Conservation (phyloP, 2,888 invertebrate species). For the Lasioglossum oenotherae region DNA sequence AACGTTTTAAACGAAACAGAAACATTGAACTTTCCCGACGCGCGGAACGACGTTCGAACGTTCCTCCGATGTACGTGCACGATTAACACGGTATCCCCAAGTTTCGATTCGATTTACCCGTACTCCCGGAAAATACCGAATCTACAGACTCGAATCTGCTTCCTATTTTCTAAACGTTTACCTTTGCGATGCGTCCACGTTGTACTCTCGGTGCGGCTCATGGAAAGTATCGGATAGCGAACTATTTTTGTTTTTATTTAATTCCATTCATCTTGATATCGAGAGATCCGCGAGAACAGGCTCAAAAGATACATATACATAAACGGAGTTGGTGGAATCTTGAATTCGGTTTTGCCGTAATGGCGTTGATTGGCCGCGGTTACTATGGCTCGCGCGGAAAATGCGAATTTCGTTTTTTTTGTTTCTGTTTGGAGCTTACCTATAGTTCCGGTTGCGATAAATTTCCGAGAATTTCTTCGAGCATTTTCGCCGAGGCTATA, state of each 20-base stretch:
- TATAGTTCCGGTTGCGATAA: conserved; percentile 40
- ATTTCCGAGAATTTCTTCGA: conserved; percentile 22
- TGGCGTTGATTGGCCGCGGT: conserved; percentile 54
- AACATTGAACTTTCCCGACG: not conserved
- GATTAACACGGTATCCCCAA: not conserved
- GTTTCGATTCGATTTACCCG: not conserved
- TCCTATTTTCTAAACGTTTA: not conserved
- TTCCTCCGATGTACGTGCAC: not conserved
- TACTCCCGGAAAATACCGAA: not conserved
- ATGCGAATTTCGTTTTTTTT: not conserved
- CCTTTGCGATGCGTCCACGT: not conserved
- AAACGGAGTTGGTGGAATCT: not conserved
- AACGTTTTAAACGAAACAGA: conserved; percentile 1
- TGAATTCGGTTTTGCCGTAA: conserved; percentile 27
- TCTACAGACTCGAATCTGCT: not conserved
- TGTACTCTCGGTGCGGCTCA: not conserved
- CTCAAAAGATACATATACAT: not conserved
- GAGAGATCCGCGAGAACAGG: not conserved
- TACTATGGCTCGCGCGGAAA: conserved; percentile 31
- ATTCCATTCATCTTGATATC: not conserved
- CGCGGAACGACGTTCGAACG: not conserved
- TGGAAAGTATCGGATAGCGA: not conserved
- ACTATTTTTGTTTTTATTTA: not conserved
- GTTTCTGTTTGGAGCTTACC: conserved; percentile 50
- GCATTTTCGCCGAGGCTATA: not conserved